Percentiles rank a stretch among this genome's conserved stretches.
These are phyloP conservation scores for Nycticebus coucang DNA, from an alignment of 2,113 vertebrate genomes.

Conservation along the genomic window DNA sequence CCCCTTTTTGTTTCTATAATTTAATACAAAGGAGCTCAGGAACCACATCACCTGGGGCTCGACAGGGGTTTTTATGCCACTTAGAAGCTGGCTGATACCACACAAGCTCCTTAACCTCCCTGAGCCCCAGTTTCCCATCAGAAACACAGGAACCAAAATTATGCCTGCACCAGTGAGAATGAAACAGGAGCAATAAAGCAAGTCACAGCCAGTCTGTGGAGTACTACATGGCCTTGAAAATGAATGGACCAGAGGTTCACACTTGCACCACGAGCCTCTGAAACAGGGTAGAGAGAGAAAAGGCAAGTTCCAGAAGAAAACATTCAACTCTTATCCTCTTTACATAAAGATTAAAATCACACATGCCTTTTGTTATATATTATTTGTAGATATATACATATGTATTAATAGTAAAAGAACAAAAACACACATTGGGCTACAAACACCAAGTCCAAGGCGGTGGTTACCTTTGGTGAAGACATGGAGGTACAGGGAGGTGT, in stretches of 20 bases:
- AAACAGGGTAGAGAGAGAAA: background rate
- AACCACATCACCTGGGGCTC: background rate
- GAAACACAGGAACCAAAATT: background rate
- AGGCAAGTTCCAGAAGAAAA: background rate
- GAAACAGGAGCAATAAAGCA: background rate
- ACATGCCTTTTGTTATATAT: background rate
- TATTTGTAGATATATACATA: background rate
- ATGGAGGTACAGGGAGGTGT: background rate
- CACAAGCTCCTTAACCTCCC: background rate
- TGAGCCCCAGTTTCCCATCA: background rate
- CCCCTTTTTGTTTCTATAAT: background rate
- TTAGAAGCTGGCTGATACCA: background rate
- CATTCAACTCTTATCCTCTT: background rate
- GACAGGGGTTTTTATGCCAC: background rate
- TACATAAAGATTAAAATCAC: background rate
- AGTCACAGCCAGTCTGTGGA: rapidly evolving
- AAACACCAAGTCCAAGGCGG: background rate
- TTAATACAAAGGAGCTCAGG: background rate
- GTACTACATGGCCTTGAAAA: background rate
- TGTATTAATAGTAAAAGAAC: background rate
- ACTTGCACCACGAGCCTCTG: background rate
- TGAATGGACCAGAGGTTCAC: rapidly evolving
- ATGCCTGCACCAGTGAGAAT: background rate
- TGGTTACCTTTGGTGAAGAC: background rate
- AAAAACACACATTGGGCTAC: background rate